A percentile compares a stretch with the other conserved stretches of the same genome.
These are phyloP conservation scores for Pitangus sulphuratus DNA, from an alignment of 2,797 vertebrate species.

Conservation along the genomic window DNA sequence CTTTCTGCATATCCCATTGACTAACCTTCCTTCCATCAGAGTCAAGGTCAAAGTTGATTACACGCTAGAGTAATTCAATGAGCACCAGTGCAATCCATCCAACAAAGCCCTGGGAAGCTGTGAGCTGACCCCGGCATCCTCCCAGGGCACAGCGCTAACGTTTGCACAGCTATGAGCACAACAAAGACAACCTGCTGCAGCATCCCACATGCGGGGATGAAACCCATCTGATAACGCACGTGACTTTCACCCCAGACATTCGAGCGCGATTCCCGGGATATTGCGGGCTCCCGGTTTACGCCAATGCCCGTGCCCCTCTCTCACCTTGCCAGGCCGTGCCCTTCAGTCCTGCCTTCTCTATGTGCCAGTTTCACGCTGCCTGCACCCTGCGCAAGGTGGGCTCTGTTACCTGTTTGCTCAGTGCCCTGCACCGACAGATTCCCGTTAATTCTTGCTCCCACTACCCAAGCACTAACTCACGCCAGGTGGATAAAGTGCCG, in stretches of 20 bases:
- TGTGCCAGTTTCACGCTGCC: fast-evolving
- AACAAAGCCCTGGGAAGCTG: neutral
- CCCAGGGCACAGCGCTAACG: neutral
- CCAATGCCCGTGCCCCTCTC: neutral
- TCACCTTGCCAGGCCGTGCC: neutral
- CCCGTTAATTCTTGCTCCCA: fast-evolving
- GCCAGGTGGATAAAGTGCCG: fast-evolving
- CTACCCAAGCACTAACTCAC: fast-evolving
- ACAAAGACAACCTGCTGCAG: slow-evolving; percentile 56
- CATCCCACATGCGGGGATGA: neutral
- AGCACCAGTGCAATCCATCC: neutral
- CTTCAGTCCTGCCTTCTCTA: neutral
- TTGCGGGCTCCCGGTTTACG: fast-evolving
- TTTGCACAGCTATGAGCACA: neutral
- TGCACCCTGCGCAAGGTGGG: fast-evolving
- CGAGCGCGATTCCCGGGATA: neutral
- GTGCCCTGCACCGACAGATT: fast-evolving
- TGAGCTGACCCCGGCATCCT: neutral
- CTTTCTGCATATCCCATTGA: neutral
- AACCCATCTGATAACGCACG: fast-evolving
- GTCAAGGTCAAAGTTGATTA: slow-evolving; percentile 38
- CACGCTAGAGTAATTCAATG: neutral
- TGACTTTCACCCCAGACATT: fast-evolving
- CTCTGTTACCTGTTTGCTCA: neutral
- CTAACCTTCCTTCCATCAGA: neutral